Conservation (phyloP, 2,797 vertebrate species). For the Mallotus villosus region DNA sequence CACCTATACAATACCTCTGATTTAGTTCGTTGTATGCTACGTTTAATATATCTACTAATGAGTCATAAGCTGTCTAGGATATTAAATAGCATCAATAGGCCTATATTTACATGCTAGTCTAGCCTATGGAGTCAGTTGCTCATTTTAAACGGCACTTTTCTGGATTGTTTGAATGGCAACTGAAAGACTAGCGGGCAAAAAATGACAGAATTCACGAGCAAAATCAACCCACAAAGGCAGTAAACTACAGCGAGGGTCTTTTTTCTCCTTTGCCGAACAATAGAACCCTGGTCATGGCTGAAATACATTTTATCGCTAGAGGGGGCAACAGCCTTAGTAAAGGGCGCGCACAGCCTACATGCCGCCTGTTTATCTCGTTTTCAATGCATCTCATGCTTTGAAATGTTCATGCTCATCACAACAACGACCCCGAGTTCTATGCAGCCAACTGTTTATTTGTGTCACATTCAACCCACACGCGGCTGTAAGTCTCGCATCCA, state of each 20-base stretch:
- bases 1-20: no score
- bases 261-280: slow-evolving; percentile 58
- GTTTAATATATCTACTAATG: no score
- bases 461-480: neutral
- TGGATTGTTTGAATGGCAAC: neutral
- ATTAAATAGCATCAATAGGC: no score
- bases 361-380: neutral
- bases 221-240: slow-evolving; percentile 15
- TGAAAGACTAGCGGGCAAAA: neutral
- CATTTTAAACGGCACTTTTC: no score
- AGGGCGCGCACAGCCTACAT: slow-evolving; percentile 12
- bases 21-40: no score
- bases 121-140: no score
- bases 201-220: neutral
- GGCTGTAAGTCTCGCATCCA: neutral
- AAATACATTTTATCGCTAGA: slow-evolving; percentile 71
- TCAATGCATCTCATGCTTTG: slow-evolving; percentile 1
- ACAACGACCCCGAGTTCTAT: slow-evolving; percentile 24
- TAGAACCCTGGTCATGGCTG: slow-evolving; percentile 41
- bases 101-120: no score
- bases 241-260: neutral
- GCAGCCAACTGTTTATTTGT: neutral
- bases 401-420: slow-evolving; percentile 27
- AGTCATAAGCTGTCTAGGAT: no score
- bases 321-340: slow-evolving; percentile 70